These are phyloP conservation scores for Mormyrops boulengeri DNA, from an alignment of 2,797 vertebrate species.

Conservation along the genomic window DNA sequence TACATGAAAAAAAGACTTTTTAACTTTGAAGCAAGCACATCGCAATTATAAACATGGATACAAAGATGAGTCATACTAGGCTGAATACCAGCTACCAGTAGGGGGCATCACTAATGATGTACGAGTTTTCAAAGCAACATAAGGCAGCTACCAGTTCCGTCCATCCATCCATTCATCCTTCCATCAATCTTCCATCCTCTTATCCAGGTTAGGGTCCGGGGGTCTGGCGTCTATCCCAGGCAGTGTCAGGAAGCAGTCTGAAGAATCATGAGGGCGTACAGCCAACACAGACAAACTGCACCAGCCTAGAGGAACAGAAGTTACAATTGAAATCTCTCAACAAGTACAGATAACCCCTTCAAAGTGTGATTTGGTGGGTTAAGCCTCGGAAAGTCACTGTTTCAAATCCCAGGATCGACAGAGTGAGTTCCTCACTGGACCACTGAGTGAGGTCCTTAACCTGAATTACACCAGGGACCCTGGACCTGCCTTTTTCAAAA, in stretches of 20 bases:
- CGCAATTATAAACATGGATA: background rate
- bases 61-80: background rate
- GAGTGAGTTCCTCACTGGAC: background rate
- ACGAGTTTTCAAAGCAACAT: background rate
- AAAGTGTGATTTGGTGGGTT: background rate
- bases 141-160: background rate
- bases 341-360: background rate
- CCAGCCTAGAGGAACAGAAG: background rate
- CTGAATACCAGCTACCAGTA: background rate
- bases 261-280: background rate
- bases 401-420: background rate
- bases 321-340: background rate
- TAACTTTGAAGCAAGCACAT: background rate
- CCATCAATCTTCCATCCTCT: background rate
- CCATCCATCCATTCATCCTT: background rate
- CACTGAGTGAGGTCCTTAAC: background rate
- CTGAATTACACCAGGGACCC: background rate
- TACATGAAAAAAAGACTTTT: background rate
- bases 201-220: background rate
- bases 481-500: background rate
- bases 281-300: background rate
- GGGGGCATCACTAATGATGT: background rate
- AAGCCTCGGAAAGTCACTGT: background rate
- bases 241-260: background rate
- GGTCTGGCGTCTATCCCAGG: background rate